Evolutionary conservation across 2,797 vertebrate species (phyloP), one percentile per base, ranked within the genome.

Genomic region (Saxicola maurus): DNA sequence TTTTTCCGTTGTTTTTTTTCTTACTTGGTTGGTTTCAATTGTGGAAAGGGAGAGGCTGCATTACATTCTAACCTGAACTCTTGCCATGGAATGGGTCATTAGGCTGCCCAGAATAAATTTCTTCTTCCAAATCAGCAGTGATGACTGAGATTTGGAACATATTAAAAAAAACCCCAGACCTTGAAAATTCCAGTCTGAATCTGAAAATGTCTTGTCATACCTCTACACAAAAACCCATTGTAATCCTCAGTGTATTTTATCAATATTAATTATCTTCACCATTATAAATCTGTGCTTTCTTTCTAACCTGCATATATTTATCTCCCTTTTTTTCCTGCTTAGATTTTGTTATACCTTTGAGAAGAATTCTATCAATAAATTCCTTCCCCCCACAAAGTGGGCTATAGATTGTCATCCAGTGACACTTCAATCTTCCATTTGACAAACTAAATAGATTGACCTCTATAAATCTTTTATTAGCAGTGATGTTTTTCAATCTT

Each of bases 391-490:
- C 18, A 6, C 6, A 13, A 42, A 65, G n/a, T 27, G 23, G 43
- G 57, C 66, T 81, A 62, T 42, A 86, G 55, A 73, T 72, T 87
- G 37, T 57, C 55, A 89, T 76, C 27, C 69, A 69, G 45, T 72
- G 73, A 82, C 80, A 60, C 14, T 86, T 92, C 84, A 76, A 2
- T 92, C 64, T 86, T 86, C 48, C 79, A 10, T 79, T 82, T 86
- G 91, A 76, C 74, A 93, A 90, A 83, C 69, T 78, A 56, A 90
- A 83, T 42, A 75, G 67, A 69, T 82, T 64, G 86, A 88, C 86
- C 56, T 90, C 80, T 73, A 51, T 90, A 93, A 94, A 91, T 89
- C 89, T 90, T 92, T 67, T 51, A 91, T 90, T 80, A 86, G 30
- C 61, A 51, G 77, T 64, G 77, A 62, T 79, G 64, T 61, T 95